Conservation (phyloP, 2,888 invertebrate genomes). For the Mechanitis mazaeus region DNA sequence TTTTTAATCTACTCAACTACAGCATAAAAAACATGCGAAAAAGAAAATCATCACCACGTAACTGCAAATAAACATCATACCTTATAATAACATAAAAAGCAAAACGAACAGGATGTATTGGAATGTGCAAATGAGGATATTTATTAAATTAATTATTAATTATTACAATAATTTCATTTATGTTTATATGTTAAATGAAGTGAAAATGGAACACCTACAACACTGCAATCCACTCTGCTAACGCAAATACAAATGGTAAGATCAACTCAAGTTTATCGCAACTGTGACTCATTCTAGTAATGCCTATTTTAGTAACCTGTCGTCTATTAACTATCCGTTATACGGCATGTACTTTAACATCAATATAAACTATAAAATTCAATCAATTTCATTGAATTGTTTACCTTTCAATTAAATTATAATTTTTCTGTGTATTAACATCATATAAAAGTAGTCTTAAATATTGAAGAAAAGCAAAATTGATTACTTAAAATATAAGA, state of each 20-base stretch:
- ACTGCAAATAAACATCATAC: too few relatives aligned
- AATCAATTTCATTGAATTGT: neutral
- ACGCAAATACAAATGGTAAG: conserved; percentile 6
- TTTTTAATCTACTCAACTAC: conserved; percentile 5
- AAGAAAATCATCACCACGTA: neutral
- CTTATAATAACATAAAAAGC: neutral
- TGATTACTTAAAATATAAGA: too few relatives aligned
- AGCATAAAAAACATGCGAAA: too few relatives aligned
- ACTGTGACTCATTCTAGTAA: conserved; percentile 15
- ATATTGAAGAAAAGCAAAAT: too few relatives aligned
- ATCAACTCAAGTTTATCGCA: conserved; percentile 6
- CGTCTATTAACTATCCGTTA: conserved; percentile 2
- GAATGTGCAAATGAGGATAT: conserved; percentile 4
- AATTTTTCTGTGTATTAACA: too few relatives aligned
- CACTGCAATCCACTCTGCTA: conserved; percentile 7
- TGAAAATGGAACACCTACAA: conserved; percentile 35
- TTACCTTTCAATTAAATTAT: neutral
- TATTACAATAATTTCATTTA: conserved; percentile 7
- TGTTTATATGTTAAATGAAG: conserved; percentile 30
- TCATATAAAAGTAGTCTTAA: too few relatives aligned
- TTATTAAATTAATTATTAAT: neutral
- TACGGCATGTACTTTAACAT: conserved; percentile 5
- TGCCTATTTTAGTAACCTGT: conserved; percentile 9
- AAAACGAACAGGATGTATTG: neutral
- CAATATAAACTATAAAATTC: neutral